These are phyloP conservation scores for Trachelus stipa DNA, from an alignment of 2,888 invertebrate species.

Conservation along the genomic window DNA sequence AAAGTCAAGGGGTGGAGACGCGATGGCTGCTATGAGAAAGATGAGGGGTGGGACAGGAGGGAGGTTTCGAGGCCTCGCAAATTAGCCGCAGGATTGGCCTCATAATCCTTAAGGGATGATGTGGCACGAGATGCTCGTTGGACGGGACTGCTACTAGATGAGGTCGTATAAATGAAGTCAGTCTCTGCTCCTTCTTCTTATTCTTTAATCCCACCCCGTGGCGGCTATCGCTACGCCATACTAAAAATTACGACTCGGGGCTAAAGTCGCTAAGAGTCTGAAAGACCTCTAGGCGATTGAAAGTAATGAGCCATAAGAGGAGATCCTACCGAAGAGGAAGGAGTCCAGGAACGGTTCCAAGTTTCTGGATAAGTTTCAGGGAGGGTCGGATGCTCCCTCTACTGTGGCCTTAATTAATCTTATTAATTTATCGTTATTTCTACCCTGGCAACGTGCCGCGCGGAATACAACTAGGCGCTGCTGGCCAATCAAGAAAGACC, in stretches of 20 bases:
- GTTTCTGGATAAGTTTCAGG: slow-evolving; percentile 11
- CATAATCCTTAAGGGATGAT: slow-evolving; percentile 62
- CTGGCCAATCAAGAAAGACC: neutral
- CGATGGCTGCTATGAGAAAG: neutral
- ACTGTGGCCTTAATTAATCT: slow-evolving; percentile 45
- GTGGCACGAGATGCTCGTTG: slow-evolving; percentile 23
- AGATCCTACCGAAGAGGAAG: slow-evolving; percentile 33
- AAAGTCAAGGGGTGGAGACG: neutral
- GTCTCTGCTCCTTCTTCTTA: slow-evolving; percentile 50
- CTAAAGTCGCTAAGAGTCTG: slow-evolving; percentile 30
- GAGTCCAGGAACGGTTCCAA: slow-evolving; percentile 2
- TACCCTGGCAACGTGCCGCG: neutral
- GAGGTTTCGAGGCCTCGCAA: slow-evolving; percentile 48
- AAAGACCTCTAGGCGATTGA: slow-evolving; percentile 53
- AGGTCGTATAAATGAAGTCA: slow-evolving; percentile 61
- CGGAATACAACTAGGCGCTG: neutral
- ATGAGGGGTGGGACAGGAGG: neutral
- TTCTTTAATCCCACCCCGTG: slow-evolving; percentile 62
- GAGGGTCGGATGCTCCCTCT: slow-evolving; percentile 10
- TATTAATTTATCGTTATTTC: slow-evolving; percentile 40
- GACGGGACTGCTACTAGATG: slow-evolving; percentile 46
- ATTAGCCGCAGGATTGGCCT: slow-evolving; percentile 64
- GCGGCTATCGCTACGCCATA: slow-evolving; percentile 44
- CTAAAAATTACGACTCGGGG: slow-evolving; percentile 53
- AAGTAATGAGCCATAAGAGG: slow-evolving; percentile 61